Evolutionary conservation across 2,888 invertebrate genomes (phyloP).

Genomic region (Sarcophaga subvicina): DNA sequence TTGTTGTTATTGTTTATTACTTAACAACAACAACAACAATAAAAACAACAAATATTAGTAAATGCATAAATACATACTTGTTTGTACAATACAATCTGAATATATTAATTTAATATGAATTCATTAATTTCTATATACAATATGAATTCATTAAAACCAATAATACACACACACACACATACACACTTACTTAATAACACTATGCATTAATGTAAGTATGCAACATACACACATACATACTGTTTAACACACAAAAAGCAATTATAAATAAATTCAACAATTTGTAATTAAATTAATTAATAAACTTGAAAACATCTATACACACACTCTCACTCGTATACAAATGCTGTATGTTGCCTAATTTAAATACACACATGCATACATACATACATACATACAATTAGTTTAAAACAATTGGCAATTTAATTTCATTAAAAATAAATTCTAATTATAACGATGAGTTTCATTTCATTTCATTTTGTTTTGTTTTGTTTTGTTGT

Average conservation of each 20-base stretch:
- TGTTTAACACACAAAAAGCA: slow-evolving; percentile 48
- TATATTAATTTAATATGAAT: too few relatives aligned
- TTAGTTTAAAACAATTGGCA: slow-evolving; percentile 72
- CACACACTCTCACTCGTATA: not conserved
- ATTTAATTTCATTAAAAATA: slow-evolving; percentile 76
- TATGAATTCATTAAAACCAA: too few relatives aligned
- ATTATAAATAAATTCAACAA: slow-evolving; percentile 69
- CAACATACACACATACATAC: not conserved
- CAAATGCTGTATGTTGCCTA: not conserved
- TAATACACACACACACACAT: too few relatives aligned
- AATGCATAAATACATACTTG: not conserved
- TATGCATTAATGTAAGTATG: not conserved
- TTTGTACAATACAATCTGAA: not conserved
- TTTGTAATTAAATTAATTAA: slow-evolving; percentile 71
- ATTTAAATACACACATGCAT: slow-evolving; percentile 10
- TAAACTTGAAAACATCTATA: slow-evolving; percentile 57
- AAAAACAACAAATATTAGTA: not conserved
- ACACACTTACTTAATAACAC: too few relatives aligned
- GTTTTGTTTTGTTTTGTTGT: slow-evolving; percentile 61
- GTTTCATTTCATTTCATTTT: slow-evolving; percentile 46
- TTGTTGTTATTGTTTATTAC: slow-evolving; percentile 45
- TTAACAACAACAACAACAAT: slow-evolving; percentile 20
- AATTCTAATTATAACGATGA: slow-evolving; percentile 79
- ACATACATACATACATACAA: slow-evolving; percentile 8
- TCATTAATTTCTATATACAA: too few relatives aligned